These are phyloP conservation scores for Aspidiotus rigidus DNA, from an alignment of 2,888 invertebrate species.

Conservation along the genomic window DNA sequence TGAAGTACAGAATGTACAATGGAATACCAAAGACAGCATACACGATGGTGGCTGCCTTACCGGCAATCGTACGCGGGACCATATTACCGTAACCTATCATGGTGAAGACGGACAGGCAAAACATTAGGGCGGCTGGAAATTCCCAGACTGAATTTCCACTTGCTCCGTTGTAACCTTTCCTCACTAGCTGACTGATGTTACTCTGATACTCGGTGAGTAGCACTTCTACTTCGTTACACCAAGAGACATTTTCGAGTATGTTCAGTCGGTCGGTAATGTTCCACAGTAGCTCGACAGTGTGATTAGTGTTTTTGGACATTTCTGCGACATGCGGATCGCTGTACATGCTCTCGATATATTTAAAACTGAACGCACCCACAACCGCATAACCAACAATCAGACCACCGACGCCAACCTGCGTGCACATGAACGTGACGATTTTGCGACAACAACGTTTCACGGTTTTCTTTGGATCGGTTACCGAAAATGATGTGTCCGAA, in stretches of 20 bases:
- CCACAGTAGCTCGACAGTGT: conserved; percentile 51
- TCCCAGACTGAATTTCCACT: conserved; percentile 64
- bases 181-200: conserved; percentile 55
- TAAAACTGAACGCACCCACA: conserved; percentile 72
- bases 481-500: conserved; percentile 50
- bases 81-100: conserved; percentile 88
- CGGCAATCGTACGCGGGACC: conserved; percentile 71
- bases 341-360: conserved; percentile 55
- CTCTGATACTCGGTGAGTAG: conserved; percentile 59
- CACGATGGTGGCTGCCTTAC: conserved; percentile 71
- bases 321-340: conserved; percentile 44
- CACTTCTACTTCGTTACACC: conserved; percentile 52
- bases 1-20: conserved; percentile 73
- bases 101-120: conserved; percentile 75
- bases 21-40: conserved; percentile 84
- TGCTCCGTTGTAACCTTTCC: conserved; percentile 63
- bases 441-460: conserved; percentile 78
- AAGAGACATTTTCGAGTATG: conserved; percentile 57
- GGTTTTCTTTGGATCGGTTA: conserved; percentile 60
- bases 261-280: conserved; percentile 55
- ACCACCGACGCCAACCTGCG: conserved; percentile 82
- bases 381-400: conserved; percentile 78
- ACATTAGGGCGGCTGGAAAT: conserved; percentile 81
- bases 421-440: conserved; percentile 83
- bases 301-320: conserved; percentile 28